These are phyloP conservation scores for Mythimna impura DNA, from an alignment of 2,888 invertebrate species.

Conservation along the genomic window DNA sequence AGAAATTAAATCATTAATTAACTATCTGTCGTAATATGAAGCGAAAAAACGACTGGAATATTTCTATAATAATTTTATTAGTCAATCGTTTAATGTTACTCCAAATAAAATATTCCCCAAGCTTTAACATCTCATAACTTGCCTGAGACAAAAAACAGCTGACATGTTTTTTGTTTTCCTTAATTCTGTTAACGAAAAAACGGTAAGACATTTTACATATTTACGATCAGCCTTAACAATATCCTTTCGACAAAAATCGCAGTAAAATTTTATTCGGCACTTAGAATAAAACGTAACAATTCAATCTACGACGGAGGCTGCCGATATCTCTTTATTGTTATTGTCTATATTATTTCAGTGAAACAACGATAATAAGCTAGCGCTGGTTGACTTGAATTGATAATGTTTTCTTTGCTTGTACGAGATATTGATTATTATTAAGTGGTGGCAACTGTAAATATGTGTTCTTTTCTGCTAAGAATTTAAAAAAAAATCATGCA, in stretches of 20 bases:
- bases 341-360: conserved; percentile 34
- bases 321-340: conserved; percentile 51
- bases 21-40: too few species aligned
- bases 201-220: conserved; percentile 35
- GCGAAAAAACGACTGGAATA: too few species aligned
- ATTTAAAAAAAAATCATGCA: too few species aligned
- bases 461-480: too few species aligned
- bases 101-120: background rate
- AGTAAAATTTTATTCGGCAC: conserved; percentile 50
- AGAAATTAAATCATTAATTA: background rate
- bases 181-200: conserved; percentile 19
- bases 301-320: conserved; percentile 35
- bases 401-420: conserved; percentile 14
- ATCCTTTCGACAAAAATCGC: conserved; percentile 47
- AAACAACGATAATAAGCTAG: conserved; percentile 29
- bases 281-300: conserved; percentile 49
- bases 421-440: background rate
- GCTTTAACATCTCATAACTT: conserved; percentile 4
- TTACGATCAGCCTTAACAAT: conserved; percentile 42
- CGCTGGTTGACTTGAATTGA: conserved; percentile 2
- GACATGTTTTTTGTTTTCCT: conserved; percentile 22
- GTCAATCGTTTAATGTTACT: background rate
- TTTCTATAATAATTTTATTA: too few species aligned
- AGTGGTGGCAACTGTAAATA: background rate
- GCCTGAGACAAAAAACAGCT: background rate